Evolutionary conservation across 53 echinoderm and acorn worm genomes (phyloP).

Genomic region (Paelopatides confundens): DNA sequence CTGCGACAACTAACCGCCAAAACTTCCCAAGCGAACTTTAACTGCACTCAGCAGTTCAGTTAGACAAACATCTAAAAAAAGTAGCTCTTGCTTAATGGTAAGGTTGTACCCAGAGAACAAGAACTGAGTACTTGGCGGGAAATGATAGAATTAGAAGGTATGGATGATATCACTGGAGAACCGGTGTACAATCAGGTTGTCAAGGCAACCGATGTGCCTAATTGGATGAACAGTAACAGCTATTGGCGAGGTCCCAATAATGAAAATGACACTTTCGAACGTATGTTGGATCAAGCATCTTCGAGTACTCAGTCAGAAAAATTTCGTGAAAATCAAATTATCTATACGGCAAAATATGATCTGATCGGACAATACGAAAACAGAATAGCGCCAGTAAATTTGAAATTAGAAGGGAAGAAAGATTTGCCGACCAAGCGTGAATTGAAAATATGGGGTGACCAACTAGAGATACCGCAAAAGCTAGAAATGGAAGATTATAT

Average conservation of each 20-base stretch:
- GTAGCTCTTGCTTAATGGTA: conserved; percentile 81
- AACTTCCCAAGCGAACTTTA: too few species aligned
- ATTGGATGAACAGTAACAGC: conserved; percentile 90
- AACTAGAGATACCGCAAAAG: conserved; percentile 78
- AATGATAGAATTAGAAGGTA: conserved; percentile 72
- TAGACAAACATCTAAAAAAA: too few species aligned
- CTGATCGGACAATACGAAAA: conserved; percentile 90
- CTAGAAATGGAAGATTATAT: conserved; percentile 49
- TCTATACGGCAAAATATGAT: conserved; percentile 82
- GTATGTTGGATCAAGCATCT: background rate
- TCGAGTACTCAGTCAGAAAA: conserved; percentile 23
- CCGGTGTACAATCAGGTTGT: conserved; percentile 87
- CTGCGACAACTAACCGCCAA: too few species aligned
- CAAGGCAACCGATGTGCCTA: conserved; percentile 79
- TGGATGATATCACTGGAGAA: conserved; percentile 67
- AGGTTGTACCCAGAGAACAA: conserved; percentile 85
- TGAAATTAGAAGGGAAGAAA: conserved; percentile 74
- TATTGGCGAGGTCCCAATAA: conserved; percentile 71
- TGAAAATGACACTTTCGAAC: conserved; percentile 6
- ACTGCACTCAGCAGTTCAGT: too few species aligned
- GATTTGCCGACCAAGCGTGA: conserved; percentile 77
- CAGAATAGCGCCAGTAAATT: conserved; percentile 65
- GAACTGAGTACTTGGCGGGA: conserved; percentile 83
- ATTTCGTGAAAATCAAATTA: conserved; percentile 57
- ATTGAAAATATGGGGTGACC: conserved; percentile 87